Evolutionary conservation across 2,797 vertebrate genomes (phyloP).

Genomic region (Sternarchorhynchus goeldii): DNA sequence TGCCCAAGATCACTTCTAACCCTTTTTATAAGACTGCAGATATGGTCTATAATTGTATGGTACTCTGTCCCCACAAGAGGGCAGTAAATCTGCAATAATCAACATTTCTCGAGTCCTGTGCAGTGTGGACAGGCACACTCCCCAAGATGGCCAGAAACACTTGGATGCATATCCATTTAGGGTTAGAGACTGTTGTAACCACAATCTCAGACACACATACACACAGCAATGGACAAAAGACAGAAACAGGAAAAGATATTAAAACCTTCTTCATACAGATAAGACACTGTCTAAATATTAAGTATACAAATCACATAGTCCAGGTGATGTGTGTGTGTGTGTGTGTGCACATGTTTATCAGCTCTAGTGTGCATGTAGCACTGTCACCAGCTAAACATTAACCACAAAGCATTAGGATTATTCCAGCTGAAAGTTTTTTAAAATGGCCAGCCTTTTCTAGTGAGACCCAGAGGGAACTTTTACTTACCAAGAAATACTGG

Average conservation of each 20-base stretch:
- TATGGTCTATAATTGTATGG: neutral
- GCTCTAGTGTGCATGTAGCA: neutral
- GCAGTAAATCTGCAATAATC: neutral
- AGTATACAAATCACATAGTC: neutral
- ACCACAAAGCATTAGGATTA: too few species aligned
- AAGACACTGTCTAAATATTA: neutral
- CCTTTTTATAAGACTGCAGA: neutral
- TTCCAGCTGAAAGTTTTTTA: too few species aligned
- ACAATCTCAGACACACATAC: constrained; percentile 23
- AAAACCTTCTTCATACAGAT: neutral
- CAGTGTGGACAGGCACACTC: constrained; percentile 2
- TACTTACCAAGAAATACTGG: too few species aligned
- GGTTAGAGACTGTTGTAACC: constrained; percentile 31
- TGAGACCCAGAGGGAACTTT: too few species aligned
- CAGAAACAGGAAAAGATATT: constrained; percentile 10
- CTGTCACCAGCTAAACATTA: too few species aligned
- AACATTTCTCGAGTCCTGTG: neutral
- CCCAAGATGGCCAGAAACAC: constrained; percentile 37
- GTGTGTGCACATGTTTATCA: neutral
- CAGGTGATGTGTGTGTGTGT: neutral
- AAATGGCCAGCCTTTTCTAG: too few species aligned
- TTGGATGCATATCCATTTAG: constrained; percentile 35
- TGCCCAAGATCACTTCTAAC: neutral
- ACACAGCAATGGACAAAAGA: constrained; percentile 22
- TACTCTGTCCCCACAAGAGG: constrained; percentile 11